Conservation (phyloP, 2,888 invertebrate species). For the Noctua comes region DNA sequence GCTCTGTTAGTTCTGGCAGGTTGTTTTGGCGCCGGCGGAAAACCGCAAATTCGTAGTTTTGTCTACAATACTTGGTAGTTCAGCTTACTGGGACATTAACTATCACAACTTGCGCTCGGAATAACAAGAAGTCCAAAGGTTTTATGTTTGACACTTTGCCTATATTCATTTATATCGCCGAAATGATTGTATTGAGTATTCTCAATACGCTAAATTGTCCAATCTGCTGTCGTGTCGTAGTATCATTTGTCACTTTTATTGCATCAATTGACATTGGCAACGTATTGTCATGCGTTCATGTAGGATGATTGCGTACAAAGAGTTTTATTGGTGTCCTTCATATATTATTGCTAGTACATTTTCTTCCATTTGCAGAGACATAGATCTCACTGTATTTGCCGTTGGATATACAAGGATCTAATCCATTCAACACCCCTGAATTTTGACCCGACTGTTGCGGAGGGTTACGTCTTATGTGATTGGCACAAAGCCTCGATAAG, state of each 20-base stretch:
- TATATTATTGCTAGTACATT: not conserved
- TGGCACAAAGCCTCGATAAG: no score
- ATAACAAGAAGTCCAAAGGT: not conserved
- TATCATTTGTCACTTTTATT: conserved; percentile 42
- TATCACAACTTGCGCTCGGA: not conserved
- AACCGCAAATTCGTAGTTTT: not conserved
- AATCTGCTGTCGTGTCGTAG: conserved; percentile 29
- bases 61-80: not conserved
- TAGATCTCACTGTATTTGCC: not conserved
- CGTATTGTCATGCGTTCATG: conserved; percentile 22
- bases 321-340: not conserved
- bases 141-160: conserved; percentile 1
- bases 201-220: conserved; percentile 40
- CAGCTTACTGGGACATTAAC: not conserved
- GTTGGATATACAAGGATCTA: not conserved
- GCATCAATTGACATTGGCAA: conserved; percentile 57
- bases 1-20: conserved; percentile 4
- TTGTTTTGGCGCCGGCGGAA: not conserved
- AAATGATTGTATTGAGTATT: conserved; percentile 18
- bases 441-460: not conserved
- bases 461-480: not conserved
- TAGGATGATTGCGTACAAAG: conserved; percentile 7
- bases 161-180: conserved; percentile 10
- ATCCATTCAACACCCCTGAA: not conserved
- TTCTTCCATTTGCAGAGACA: not conserved